A percentile compares a stretch with the other conserved stretches of the same genome.
Evolutionary conservation across 1,140 invertebrate genomes (phyloP).

Genomic region (Druon quercuslanigerum): DNA sequence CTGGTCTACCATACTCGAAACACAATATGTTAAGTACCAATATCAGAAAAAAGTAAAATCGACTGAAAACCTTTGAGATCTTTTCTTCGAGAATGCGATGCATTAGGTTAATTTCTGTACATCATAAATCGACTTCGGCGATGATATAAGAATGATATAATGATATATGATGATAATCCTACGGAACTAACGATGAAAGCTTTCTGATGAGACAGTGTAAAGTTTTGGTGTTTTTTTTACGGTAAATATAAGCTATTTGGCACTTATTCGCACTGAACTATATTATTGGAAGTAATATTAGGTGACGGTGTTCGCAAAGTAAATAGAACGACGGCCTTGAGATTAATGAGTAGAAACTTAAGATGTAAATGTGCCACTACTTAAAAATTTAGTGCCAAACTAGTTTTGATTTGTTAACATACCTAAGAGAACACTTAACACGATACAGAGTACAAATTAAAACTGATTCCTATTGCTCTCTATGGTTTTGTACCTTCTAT

Average conservation of each 20-base stretch:
- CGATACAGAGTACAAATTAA: slow-evolving; percentile 11
- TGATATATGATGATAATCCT: slow-evolving; percentile 21
- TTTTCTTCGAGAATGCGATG: slow-evolving; percentile 23
- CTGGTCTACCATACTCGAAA: no score
- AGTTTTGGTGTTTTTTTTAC: slow-evolving; percentile 42
- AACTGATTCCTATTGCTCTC: slow-evolving; percentile 5
- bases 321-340: slow-evolving; percentile 3
- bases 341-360: slow-evolving; percentile 11
- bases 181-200: slow-evolving; percentile 37
- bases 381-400: slow-evolving; percentile 21
- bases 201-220: slow-evolving; percentile 46
- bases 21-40: slow-evolving; percentile 7
- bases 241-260: slow-evolving; percentile 26
- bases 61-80: slow-evolving; percentile 30
- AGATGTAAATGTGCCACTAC: slow-evolving; percentile 13
- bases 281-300: slow-evolving; percentile 25
- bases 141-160: slow-evolving; percentile 9
- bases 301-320: not conserved
- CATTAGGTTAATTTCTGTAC: not conserved
- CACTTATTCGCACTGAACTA: slow-evolving; percentile 29
- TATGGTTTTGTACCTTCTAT: slow-evolving; percentile 23
- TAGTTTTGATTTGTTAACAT: slow-evolving; percentile 25
- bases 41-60: not conserved
- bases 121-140: not conserved
- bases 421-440: slow-evolving; percentile 19